Evolutionary conservation across 2,797 vertebrate genomes (phyloP).

Genomic region (Mastacembelus armatus): DNA sequence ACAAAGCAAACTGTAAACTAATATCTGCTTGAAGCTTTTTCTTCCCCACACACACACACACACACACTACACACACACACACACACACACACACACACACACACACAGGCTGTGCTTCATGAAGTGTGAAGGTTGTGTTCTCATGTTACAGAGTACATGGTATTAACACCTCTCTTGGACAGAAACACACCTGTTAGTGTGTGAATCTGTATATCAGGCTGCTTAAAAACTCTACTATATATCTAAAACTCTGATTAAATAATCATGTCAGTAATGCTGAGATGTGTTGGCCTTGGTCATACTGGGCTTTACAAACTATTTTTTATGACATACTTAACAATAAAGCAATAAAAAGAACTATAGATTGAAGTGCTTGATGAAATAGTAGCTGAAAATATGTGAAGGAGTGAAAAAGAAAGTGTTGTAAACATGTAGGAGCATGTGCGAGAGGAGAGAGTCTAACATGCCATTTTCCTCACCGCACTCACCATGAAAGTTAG

Average conservation of each 20-base stretch:
- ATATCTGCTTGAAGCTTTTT: constrained; percentile 16
- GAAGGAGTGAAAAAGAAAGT: background rate
- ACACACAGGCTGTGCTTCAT: constrained; percentile 21
- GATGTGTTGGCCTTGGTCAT: background rate
- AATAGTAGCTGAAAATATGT: background rate
- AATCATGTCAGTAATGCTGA: background rate
- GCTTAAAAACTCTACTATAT: background rate
- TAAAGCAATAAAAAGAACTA: background rate
- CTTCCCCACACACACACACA: background rate
- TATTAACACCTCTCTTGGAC: constrained; percentile 39
- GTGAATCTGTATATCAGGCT: background rate
- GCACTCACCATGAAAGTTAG: constrained; percentile 11
- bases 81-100: constrained; percentile 2
- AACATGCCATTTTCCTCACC: constrained; percentile 21
- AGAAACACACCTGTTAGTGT: constrained; percentile 48
- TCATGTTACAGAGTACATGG: constrained; percentile 52
- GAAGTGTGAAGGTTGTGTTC: constrained; percentile 63
- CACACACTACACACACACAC: constrained; percentile 12
- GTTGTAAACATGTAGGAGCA: background rate
- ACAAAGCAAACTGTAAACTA: constrained; percentile 3
- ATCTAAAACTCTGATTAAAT: background rate
- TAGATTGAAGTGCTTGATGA: background rate
- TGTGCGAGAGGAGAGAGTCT: constrained; percentile 7
- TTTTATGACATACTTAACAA: background rate
- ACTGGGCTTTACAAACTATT: background rate